A percentile compares a stretch with the other conserved stretches of the same genome.
Conservation (phyloP, 2,888 invertebrate species). For the Lamellibrachia columna region DNA sequence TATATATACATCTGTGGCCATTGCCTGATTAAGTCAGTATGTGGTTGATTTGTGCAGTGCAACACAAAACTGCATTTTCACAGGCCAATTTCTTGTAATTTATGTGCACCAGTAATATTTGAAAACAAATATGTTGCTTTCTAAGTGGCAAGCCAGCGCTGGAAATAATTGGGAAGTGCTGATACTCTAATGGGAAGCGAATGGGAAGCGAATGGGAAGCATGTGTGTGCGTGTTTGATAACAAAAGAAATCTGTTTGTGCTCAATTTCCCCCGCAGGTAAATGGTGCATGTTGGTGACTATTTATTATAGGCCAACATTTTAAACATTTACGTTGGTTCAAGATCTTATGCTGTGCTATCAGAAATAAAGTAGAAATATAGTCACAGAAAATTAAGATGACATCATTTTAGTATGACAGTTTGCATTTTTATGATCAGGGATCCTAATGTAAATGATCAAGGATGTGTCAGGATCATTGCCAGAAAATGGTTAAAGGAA, state of each 20-base stretch:
- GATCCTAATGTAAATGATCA: neutral
- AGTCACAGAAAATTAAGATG: neutral
- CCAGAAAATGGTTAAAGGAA: constrained; percentile 2
- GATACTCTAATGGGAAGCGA: neutral
- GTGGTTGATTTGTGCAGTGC: neutral
- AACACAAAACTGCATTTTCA: neutral
- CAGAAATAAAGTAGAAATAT: neutral
- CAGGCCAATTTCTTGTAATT: neutral
- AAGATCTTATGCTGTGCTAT: neutral
- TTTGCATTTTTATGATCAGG: neutral
- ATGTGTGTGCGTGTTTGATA: neutral
- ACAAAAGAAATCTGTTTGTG: constrained; percentile 6
- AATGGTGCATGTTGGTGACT: neutral
- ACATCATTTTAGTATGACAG: neutral
- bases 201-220: neutral
- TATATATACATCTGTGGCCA: neutral
- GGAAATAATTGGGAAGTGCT: neutral
- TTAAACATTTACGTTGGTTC: neutral
- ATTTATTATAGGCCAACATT: neutral
- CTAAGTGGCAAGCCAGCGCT: neutral
- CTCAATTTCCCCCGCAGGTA: neutral
- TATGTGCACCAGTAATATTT: neutral
- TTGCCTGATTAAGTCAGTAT: neutral
- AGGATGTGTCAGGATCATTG: neutral
- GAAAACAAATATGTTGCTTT: neutral